These are phyloP conservation scores for Microcebus jonahi DNA, from an alignment of 2,113 vertebrate species.

Conservation along the genomic window DNA sequence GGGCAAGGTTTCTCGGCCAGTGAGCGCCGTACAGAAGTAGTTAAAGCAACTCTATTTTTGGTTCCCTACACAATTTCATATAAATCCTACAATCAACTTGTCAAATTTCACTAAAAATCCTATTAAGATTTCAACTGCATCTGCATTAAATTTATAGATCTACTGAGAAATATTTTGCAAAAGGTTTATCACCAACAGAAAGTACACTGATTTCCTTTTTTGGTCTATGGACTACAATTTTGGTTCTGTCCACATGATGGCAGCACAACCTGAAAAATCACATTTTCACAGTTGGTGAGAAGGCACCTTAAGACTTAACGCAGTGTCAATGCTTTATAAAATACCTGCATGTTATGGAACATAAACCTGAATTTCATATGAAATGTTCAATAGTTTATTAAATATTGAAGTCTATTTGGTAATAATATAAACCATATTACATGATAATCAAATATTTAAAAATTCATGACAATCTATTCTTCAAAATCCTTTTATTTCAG, in stretches of 20 bases:
- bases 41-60: background rate
- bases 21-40: no score
- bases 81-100: background rate
- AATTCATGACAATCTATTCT: background rate
- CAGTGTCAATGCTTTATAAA: background rate
- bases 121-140: background rate
- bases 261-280: constrained; percentile 11
- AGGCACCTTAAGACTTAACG: background rate
- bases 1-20: no score
- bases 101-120: background rate
- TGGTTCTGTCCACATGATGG: constrained; percentile 24
- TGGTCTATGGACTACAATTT: background rate
- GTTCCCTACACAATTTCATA: background rate
- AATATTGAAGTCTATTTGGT: background rate
- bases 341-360: background rate
- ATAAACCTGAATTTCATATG: background rate
- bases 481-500: background rate
- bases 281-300: background rate
- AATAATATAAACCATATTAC: background rate
- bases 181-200: background rate
- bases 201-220: background rate
- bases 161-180: background rate
- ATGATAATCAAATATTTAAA: background rate
- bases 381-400: background rate
- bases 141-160: background rate